Percentiles rank a stretch among this genome's conserved stretches.
Conservation (phyloP, 2,797 vertebrate species). For the Anguilla megastoma region DNA sequence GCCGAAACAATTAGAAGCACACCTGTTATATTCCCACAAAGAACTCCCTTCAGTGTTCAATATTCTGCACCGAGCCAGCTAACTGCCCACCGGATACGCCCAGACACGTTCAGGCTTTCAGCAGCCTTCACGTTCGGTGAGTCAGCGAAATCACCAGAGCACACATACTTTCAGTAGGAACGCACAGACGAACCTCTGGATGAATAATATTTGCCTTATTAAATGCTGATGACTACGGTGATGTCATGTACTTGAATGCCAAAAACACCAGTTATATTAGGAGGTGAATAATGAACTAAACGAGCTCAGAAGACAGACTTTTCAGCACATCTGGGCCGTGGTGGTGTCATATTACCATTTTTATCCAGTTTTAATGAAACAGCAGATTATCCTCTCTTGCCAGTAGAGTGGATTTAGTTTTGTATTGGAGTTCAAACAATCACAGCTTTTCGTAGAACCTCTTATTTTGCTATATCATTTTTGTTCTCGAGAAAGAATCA, state of each 20-base stretch:
- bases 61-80: not conserved
- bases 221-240: constrained; percentile 22
- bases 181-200: not conserved
- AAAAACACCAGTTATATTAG: not conserved
- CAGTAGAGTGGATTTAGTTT: constrained; percentile 12
- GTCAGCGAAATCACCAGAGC: not conserved
- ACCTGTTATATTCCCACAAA: constrained; percentile 13
- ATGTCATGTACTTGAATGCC: constrained; percentile 18
- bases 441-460: constrained; percentile 1
- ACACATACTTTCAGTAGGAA: not conserved
- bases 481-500: not conserved
- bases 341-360: constrained; percentile 20
- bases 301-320: not conserved
- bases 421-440: not conserved
- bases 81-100: not conserved
- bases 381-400: constrained; percentile 28
- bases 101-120: constrained; percentile 1
- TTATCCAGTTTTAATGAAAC: constrained; percentile 29
- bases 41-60: constrained; percentile 11
- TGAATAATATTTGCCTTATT: constrained; percentile 20
- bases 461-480: not conserved
- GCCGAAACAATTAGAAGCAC: not conserved
- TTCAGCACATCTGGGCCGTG: not conserved
- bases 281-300: constrained; percentile 18
- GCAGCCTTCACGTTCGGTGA: not conserved